Evolutionary conservation across 2,888 invertebrate species (phyloP).

Genomic region (Drosophila prolongata): DNA sequence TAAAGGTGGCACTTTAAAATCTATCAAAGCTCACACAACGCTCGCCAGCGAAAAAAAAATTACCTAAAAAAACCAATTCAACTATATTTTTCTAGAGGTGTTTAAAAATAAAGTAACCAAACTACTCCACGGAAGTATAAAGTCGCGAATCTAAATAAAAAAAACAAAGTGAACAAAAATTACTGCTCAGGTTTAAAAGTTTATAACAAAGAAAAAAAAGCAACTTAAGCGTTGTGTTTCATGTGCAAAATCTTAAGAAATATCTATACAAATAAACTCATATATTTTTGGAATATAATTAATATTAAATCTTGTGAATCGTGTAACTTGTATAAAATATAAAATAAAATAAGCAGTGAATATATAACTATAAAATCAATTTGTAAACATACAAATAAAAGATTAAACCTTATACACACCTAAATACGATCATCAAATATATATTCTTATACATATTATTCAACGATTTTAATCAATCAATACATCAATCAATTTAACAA

Average conservation of each 20-base stretch:
- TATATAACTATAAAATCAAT: conserved; percentile 33
- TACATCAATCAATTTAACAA: conserved; percentile 65
- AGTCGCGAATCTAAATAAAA: conserved; percentile 9
- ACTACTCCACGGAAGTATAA: conserved; percentile 19
- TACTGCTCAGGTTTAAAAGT: conserved; percentile 65
- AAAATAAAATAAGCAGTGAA: conserved; percentile 19
- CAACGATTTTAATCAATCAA: conserved; percentile 61
- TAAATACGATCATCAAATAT: conserved; percentile 36
- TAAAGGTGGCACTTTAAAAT: conserved; percentile 19
- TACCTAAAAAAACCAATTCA: conserved; percentile 2
- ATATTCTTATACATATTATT: conserved; percentile 58
- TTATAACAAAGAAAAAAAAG: conserved; percentile 26
- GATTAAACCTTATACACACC: conserved; percentile 41
- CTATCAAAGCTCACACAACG: conserved; percentile 27
- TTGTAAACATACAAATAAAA: conserved; percentile 35
- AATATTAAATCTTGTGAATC: conserved; percentile 33
- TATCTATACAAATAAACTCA: conserved; percentile 50
- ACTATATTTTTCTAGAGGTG: conserved; percentile 67
- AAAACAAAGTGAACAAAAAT: conserved; percentile 39
- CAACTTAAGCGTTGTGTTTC: conserved; percentile 67
- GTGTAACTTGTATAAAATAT: conserved; percentile 30
- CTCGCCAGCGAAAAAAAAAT: conserved; percentile 4
- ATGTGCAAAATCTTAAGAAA: conserved; percentile 63
- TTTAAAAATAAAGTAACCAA: conserved; percentile 43
- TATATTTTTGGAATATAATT: conserved; percentile 67